phyloP scores from a whole-genome alignment of 2,888 invertebrate species.

The Caenorhabditis wallacei region DNA sequence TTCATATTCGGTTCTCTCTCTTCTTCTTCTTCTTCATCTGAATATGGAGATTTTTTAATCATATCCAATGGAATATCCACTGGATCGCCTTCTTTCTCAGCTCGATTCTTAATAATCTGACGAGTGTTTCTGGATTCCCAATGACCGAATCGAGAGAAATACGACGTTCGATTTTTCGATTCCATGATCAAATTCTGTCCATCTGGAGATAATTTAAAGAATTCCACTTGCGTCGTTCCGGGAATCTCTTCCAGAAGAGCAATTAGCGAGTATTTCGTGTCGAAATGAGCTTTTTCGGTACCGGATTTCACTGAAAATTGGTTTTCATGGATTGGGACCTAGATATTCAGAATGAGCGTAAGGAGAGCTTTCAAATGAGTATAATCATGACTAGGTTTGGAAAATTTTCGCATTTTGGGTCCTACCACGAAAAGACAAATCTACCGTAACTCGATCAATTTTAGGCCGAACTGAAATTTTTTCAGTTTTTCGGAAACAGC shows the following conservation, averaged over 20 bases:
- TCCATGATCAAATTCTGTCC: constrained; percentile 44
- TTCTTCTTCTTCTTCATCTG: background rate
- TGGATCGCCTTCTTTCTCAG: constrained; percentile 6
- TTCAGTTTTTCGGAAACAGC: too few species aligned
- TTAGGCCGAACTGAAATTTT: too few species aligned
- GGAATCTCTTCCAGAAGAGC: constrained; percentile 51
- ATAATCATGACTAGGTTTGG: too few species aligned
- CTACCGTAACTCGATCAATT: too few species aligned
- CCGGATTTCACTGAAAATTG: constrained; percentile 27
- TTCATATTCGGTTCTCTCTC: background rate
- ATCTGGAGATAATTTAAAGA: constrained; percentile 51
- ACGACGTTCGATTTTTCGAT: too few species aligned
- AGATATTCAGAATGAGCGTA: too few species aligned
- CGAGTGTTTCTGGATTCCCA: constrained; percentile 17
- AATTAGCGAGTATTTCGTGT: constrained; percentile 44
- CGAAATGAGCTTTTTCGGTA: constrained; percentile 35
- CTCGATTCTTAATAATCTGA: constrained; percentile 16
- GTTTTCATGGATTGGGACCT: background rate
- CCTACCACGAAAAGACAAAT: too few species aligned
- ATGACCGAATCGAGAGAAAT: background rate
- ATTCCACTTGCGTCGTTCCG: constrained; percentile 40
- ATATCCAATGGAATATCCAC: constrained; percentile 51
- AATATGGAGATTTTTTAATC: background rate
- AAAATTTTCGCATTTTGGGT: too few species aligned
- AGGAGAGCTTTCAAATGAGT: too few species aligned